A percentile compares a stretch with the other conserved stretches of the same genome.
Evolutionary conservation across 2,113 vertebrate genomes (phyloP).

Genomic region (Sphyrna mokarran): DNA sequence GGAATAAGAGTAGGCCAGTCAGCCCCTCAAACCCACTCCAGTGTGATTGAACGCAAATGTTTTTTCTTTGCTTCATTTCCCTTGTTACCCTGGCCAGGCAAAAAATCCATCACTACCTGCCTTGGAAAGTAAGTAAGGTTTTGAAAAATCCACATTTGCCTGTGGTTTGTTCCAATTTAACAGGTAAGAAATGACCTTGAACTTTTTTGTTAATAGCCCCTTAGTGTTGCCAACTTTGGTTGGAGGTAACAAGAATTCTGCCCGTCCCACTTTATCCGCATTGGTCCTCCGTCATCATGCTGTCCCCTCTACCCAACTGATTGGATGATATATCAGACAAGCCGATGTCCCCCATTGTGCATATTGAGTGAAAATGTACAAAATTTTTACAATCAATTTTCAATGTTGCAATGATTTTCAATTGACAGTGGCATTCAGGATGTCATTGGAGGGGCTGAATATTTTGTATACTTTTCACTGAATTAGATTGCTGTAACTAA

Average conservation of each 20-base stretch:
- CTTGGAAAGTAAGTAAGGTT: neutral
- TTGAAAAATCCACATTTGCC: neutral
- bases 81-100: neutral
- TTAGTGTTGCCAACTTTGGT: neutral
- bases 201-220: neutral
- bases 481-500: neutral
- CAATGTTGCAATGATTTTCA: neutral
- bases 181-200: neutral
- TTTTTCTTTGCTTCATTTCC: neutral
- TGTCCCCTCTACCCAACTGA: neutral
- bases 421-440: neutral
- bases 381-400: neutral
- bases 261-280: neutral
- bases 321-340: neutral
- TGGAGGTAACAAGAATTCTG: neutral
- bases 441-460: neutral
- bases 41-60: too few species aligned
- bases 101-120: neutral
- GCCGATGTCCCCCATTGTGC: too few species aligned
- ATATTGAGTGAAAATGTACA: neutral
- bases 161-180: neutral
- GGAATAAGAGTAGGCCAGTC: neutral
- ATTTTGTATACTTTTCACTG: neutral
- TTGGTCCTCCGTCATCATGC: neutral
- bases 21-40: neutral